Evolutionary conservation across 2,113 vertebrate species (phyloP), one percentile per base, ranked within the genome.

Genomic region (Heloderma charlesbogerti): DNA sequence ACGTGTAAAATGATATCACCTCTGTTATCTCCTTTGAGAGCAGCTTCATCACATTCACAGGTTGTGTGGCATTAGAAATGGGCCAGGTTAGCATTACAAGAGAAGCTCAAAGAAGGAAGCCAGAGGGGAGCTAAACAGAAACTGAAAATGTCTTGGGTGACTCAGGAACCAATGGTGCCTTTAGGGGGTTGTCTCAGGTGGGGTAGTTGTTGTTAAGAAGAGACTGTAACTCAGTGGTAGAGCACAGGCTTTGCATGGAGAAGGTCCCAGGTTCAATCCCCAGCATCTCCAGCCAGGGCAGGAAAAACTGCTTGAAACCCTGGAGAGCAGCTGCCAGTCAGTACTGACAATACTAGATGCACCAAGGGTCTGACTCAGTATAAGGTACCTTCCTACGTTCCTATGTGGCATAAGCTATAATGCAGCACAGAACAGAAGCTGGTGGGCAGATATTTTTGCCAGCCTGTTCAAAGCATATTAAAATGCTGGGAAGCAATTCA

Each of bases 391-490:
- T 63, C 60, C 3, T 63, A 18, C 4, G n/a, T 10, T 63, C 60
- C 18, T 63, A 18, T 20, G n/a, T 10, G 31, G 51, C 81, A 66
- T 27, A 37, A 84, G 4, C 20, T 63, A 31, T 9, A 60, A 27
- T 45, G 9, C n/a, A 60, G 37, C 54, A 18, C n/a, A 69, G n/a
- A 89, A 25, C 80, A 83, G 69, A 74, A 83, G 80, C 18, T 84
- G 37, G 80, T 75, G 54, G 71, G 88, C 25, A 66, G 88, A 84
- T 12, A 18, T 37, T 84, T 45, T 18, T 29, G 3, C 13, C 66
- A 66, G 77, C 48, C 67, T 74, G 67, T 31, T 89, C 51, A 74
- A 89, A 89, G 43, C 74, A 48, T 88, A 77, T 60, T 34, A 63
- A 88, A 25, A 79, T 48, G 74, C 74, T 34, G 74, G 57, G 77